Percentiles rank a stretch among this genome's conserved stretches.
Evolutionary conservation across 2,888 invertebrate genomes (phyloP).

Genomic region (Hyppa rectilinea): DNA sequence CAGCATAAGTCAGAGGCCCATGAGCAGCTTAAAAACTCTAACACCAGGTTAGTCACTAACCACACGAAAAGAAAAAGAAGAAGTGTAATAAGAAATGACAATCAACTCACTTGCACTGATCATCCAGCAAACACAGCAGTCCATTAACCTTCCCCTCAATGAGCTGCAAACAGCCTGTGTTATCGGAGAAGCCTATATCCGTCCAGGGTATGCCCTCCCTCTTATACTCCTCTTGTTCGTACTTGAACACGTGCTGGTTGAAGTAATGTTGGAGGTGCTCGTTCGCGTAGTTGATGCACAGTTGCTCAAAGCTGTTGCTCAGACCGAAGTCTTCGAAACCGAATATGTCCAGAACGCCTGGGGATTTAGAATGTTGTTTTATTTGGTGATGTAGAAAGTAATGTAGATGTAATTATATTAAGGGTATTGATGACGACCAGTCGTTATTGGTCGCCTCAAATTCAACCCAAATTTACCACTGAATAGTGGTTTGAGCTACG

Average conservation of each 20-base stretch:
- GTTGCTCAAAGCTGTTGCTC: constrained; percentile 98
- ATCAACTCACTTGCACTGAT: constrained; percentile 97
- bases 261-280: constrained; percentile 99
- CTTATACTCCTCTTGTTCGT: constrained; percentile 98
- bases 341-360: constrained; percentile 98
- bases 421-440: not conserved
- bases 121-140: constrained; percentile 97
- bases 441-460: not conserved
- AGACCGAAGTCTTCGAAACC: constrained; percentile 98
- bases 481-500: no score
- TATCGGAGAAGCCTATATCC: constrained; percentile 98
- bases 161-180: constrained; percentile 97
- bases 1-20: no score
- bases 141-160: constrained; percentile 98
- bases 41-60: no score
- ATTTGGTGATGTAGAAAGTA: not conserved
- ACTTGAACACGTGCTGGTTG: constrained; percentile 99
- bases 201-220: constrained; percentile 98
- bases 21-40: no score
- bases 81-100: not conserved
- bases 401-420: not conserved
- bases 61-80: no score
- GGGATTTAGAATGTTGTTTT: constrained; percentile 17
- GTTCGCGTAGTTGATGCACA: constrained; percentile 99
- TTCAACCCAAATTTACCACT: no score